A percentile compares a stretch with the other conserved stretches of the same genome.
Conservation (phyloP, 2,888 invertebrate species). For the Drosophila prolongata region DNA sequence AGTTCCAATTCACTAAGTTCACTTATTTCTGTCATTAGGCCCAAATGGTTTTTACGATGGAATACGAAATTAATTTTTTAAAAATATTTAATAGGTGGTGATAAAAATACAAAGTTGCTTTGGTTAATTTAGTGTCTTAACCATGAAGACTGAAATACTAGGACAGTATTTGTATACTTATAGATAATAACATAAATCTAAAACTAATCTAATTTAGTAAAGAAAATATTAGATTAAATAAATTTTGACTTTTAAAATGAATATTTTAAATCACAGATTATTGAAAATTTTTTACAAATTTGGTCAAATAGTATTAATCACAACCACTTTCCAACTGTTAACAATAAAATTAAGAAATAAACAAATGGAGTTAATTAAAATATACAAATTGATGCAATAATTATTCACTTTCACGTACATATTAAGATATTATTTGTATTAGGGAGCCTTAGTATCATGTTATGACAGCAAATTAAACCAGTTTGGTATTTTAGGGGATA, state of each 20-base stretch:
- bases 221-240: not conserved
- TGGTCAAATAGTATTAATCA: no score
- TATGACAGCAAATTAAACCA: not conserved
- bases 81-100: no score
- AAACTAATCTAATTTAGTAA: not conserved
- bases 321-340: not conserved
- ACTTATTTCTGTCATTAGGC: slow-evolving; percentile 2
- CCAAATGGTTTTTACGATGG: not conserved
- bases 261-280: not conserved
- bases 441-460: not conserved
- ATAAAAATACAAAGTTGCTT: no score
- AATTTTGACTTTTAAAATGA: not conserved
- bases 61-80: not conserved
- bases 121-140: no score
- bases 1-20: slow-evolving; percentile 6
- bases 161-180: no score
- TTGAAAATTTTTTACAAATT: no score
- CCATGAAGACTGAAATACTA: no score
- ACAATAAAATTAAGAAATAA: not conserved
- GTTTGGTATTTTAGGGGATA: no score
- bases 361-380: not conserved
- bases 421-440: not conserved
- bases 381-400: not conserved
- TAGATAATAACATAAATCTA: not conserved
- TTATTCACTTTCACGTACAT: not conserved